Evolutionary conservation across 1,140 invertebrate species (phyloP).

Genomic region (Aphidius ervi): DNA sequence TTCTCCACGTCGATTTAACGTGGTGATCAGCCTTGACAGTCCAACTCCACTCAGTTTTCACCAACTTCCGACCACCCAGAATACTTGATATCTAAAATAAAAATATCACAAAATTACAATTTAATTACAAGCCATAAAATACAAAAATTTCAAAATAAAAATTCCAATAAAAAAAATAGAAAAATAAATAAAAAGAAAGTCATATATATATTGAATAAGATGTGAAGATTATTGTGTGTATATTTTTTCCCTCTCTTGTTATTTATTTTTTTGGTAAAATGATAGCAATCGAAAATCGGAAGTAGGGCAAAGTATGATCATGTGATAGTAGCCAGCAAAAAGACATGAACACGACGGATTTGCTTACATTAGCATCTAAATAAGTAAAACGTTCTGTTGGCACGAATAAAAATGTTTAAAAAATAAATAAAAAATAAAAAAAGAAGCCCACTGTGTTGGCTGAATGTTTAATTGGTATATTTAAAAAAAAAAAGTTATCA

Average conservation of each 20-base stretch:
- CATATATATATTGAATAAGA: too few relatives aligned
- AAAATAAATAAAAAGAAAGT: too few relatives aligned
- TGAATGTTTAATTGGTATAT: slow-evolving; percentile 14
- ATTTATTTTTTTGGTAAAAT: not conserved
- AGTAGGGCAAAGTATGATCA: slow-evolving; percentile 9
- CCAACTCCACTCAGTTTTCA: not conserved
- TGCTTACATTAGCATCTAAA: slow-evolving; percentile 15
- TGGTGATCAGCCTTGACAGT: not conserved
- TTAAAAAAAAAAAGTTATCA: not conserved
- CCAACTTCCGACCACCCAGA: slow-evolving; percentile 1
- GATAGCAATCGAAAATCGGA: slow-evolving; percentile 10
- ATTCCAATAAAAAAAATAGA: not conserved
- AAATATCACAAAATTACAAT: not conserved
- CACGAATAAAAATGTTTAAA: too few relatives aligned
- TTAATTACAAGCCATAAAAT: not conserved
- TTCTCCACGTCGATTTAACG: slow-evolving; percentile 1
- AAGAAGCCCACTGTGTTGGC: slow-evolving; percentile 2
- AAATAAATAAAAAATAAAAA: not conserved
- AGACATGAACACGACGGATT: slow-evolving; percentile 12
- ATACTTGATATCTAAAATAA: slow-evolving; percentile 3
- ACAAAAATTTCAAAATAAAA: not conserved
- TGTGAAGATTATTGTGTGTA: not conserved
- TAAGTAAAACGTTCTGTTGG: not conserved
- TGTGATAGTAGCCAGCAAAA: slow-evolving; percentile 3
- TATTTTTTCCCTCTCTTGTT: not conserved